Evolutionary conservation across 2,888 invertebrate genomes (phyloP).

Genomic region (Smittia sp.): DNA sequence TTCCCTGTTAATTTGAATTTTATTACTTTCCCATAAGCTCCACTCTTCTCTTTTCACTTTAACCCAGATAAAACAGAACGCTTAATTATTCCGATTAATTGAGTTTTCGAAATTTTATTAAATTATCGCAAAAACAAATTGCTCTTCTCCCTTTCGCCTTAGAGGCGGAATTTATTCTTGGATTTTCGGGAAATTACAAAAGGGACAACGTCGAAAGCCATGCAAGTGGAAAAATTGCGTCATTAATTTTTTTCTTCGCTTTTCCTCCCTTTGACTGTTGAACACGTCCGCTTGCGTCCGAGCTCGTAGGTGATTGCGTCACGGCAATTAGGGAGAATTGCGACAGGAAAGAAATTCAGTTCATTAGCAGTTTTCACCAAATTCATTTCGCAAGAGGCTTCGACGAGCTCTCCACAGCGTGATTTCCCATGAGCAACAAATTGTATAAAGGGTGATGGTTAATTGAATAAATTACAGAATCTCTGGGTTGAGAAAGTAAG

Average conservation of each 20-base stretch:
- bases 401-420: not conserved
- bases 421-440: constrained; percentile 9
- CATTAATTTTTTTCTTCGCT: not conserved
- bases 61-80: constrained; percentile 2
- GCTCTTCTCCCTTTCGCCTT: not conserved
- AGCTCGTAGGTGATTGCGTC: not conserved
- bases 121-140: constrained; percentile 32
- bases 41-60: too few relatives aligned
- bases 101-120: constrained; percentile 29
- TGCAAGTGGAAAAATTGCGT: constrained; percentile 22
- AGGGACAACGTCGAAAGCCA: constrained; percentile 5
- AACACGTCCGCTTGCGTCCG: not conserved
- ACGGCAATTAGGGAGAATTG: constrained; percentile 1
- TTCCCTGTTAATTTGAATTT: constrained; percentile 37
- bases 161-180: not conserved
- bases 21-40: constrained; percentile 29
- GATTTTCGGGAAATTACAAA: not conserved
- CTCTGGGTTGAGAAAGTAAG: too few relatives aligned
- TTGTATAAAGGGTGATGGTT: constrained; percentile 1
- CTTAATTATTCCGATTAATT: constrained; percentile 39
- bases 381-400: not conserved
- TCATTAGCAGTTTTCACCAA: constrained; percentile 1
- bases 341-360: not conserved
- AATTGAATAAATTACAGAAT: not conserved
- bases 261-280: not conserved